Conservation (phyloP, 1,140 invertebrate species). For the Muscidifurax raptorellus region DNA sequence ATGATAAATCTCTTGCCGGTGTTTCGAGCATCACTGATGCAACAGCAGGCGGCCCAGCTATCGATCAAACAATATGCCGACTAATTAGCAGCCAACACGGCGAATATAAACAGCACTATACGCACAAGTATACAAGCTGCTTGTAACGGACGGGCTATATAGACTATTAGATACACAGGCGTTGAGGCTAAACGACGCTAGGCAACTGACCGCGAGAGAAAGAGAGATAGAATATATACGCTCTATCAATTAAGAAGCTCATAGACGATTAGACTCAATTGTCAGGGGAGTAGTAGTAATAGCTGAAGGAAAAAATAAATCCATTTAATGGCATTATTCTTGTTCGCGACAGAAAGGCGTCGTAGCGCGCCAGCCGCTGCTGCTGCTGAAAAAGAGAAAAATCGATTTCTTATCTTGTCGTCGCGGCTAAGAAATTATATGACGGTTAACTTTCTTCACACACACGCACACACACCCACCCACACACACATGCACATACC, state of each 20-base stretch:
- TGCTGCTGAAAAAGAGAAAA: too few species aligned
- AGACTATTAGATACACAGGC: neutral
- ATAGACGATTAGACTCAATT: conserved; percentile 55
- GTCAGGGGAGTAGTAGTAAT: neutral
- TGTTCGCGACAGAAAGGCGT: conserved; percentile 8
- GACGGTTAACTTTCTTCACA: too few species aligned
- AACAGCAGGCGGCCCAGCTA: neutral
- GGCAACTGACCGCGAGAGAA: neutral
- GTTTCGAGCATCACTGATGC: neutral
- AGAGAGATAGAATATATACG: neutral
- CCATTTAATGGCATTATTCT: conserved; percentile 43
- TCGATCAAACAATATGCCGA: neutral
- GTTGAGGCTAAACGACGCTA: neutral
- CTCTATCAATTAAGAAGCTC: conserved; percentile 44
- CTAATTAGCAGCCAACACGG: neutral
- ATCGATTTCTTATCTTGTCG: conserved; percentile 27
- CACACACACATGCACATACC: too few species aligned
- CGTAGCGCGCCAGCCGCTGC: too few species aligned
- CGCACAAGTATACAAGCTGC: neutral
- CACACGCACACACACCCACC: too few species aligned
- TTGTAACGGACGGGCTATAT: too few species aligned
- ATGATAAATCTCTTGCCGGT: too few species aligned
- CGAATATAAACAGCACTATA: too few species aligned
- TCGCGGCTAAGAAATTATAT: too few species aligned
- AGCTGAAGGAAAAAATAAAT: conserved; percentile 37